A percentile compares a stretch with the other conserved stretches of the same genome.
phyloP scores from a whole-genome alignment of 1,140 invertebrate genomes.

The Diprion similis region DNA sequence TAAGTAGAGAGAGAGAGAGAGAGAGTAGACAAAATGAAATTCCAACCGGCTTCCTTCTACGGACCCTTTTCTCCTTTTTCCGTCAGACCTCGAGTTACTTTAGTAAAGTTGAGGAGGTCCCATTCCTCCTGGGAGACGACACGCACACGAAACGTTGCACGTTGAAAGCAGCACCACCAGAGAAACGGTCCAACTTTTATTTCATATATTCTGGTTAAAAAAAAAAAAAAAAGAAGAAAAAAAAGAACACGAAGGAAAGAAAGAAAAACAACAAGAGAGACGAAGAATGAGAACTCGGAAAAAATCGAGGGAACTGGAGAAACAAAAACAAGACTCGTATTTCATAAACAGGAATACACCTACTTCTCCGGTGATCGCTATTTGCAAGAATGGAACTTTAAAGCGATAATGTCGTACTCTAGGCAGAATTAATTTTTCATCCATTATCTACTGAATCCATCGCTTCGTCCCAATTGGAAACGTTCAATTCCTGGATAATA shows the following conservation, averaged over 20 bases:
- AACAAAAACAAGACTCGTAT: no score
- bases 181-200: not conserved
- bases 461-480: no score
- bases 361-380: no score
- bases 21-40: slow-evolving; percentile 3
- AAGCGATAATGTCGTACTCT: no score
- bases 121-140: not conserved
- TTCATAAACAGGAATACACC: no score
- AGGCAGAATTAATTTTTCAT: no score
- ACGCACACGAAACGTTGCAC: not conserved
- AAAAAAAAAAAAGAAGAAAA: not conserved
- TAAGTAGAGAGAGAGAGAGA: not conserved
- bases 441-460: no score
- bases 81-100: not conserved
- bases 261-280: not conserved
- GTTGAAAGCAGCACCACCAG: not conserved
- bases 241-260: no score
- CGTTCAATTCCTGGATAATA: no score
- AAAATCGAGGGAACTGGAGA: no score
- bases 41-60: not conserved
- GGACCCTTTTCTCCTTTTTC: no score
- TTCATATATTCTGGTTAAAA: not conserved
- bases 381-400: no score
- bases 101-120: not conserved
- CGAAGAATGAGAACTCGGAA: not conserved